phyloP scores from a whole-genome alignment of 2,113 vertebrate genomes.

The Eulemur macaco region DNA sequence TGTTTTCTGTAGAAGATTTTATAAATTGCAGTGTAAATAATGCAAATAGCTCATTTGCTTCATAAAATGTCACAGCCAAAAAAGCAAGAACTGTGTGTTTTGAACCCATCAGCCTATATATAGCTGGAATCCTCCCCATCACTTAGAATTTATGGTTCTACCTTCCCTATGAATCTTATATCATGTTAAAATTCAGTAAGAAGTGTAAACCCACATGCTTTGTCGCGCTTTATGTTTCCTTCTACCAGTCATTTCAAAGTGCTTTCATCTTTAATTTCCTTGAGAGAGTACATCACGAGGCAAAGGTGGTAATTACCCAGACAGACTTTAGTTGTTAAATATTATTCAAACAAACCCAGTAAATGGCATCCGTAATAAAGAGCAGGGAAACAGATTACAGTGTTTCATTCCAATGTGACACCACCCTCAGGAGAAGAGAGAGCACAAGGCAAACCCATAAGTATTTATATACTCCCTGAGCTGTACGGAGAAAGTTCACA shows the following conservation, averaged over 20 bases:
- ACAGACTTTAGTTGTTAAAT: conserved; percentile 47
- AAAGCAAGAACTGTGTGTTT: neutral
- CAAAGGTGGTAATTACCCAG: conserved; percentile 39
- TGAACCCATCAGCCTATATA: neutral
- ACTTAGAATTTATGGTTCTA: neutral
- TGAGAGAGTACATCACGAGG: neutral
- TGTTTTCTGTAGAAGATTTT: neutral
- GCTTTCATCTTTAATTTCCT: conserved; percentile 52
- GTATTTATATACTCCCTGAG: conserved; percentile 66
- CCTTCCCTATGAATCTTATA: neutral
- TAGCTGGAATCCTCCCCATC: neutral
- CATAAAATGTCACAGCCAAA: neutral
- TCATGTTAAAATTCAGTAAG: conserved; percentile 9
- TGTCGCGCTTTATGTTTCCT: neutral
- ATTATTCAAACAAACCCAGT: conserved; percentile 69
- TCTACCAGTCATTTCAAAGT: neutral
- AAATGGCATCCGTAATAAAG: conserved; percentile 59
- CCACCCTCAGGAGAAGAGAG: conserved; percentile 62
- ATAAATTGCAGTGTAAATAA: neutral
- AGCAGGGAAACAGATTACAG: conserved; percentile 64
- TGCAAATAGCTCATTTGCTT: neutral
- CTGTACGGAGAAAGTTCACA: conserved; percentile 22
- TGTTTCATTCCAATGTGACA: conserved; percentile 60
- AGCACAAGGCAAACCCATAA: conserved; percentile 38
- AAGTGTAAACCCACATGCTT: neutral